phyloP scores from a whole-genome alignment of 2,113 vertebrate species.

The Phyllopteryx taeniolatus region DNA sequence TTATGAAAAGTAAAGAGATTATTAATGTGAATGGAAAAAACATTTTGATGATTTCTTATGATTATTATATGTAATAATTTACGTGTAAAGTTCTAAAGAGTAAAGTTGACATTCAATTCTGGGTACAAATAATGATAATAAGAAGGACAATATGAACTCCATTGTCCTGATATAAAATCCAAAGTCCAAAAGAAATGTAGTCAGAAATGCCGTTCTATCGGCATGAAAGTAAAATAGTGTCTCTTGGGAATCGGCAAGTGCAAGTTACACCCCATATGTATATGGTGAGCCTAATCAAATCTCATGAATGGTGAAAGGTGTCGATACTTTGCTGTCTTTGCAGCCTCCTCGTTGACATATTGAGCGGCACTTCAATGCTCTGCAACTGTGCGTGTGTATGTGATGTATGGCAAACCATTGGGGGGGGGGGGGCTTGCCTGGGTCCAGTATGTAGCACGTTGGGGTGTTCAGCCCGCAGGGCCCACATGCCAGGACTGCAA shows the following conservation, averaged over 20 bases:
- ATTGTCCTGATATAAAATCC: no score
- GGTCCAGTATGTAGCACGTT: background rate
- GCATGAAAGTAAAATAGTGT: no score
- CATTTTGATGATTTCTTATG: no score
- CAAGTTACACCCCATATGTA: background rate
- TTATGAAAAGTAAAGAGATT: no score
- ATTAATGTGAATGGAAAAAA: no score
- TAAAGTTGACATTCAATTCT: background rate
- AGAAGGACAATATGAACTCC: background rate
- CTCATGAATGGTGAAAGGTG: slow-evolving; percentile 30
- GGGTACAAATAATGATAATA: background rate
- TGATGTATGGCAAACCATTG: slow-evolving; percentile 37
- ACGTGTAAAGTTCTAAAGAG: background rate
- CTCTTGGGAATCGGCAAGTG: no score
- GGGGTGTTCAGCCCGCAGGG: background rate
- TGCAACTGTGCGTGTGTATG: slow-evolving; percentile 15
- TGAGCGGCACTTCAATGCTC: slow-evolving; percentile 48
- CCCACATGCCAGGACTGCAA: slow-evolving; percentile 27
- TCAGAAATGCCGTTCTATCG: background rate
- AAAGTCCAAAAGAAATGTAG: background rate
- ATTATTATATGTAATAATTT: background rate
- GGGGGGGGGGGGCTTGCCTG: slow-evolving; percentile 19
- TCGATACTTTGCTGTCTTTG: slow-evolving; percentile 33
- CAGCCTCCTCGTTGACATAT: slow-evolving; percentile 33
- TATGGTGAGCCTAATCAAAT: slow-evolving; percentile 17